Conservation (phyloP, 2,113 vertebrate genomes). For the Sebastes fasciatus region DNA sequence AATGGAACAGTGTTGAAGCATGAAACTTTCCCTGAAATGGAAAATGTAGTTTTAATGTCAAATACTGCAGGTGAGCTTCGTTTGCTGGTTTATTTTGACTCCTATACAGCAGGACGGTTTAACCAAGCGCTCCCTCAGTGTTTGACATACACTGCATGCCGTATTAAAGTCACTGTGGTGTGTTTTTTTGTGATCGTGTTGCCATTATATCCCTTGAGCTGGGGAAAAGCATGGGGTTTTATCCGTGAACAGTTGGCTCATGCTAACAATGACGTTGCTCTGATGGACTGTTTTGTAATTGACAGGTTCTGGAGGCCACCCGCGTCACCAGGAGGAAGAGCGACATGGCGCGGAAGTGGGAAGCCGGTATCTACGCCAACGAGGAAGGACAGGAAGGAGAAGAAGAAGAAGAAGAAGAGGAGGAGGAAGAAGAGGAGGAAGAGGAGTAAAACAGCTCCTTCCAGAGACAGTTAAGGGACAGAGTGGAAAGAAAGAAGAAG, state of each 20-base stretch:
- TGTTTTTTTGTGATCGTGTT: slow-evolving; percentile 19
- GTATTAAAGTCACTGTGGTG: slow-evolving; percentile 25
- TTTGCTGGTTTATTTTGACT: slow-evolving; percentile 9
- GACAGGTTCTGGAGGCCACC: slow-evolving; percentile 96
- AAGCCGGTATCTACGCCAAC: slow-evolving; percentile 96
- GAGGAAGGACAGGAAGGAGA: slow-evolving; percentile 89
- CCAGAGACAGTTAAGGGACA: slow-evolving; percentile 10
- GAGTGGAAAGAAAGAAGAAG: slow-evolving; percentile 23
- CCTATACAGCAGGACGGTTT: background rate
- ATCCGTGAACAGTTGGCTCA: background rate
- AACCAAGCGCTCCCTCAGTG: slow-evolving; percentile 41
- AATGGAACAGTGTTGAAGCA: slow-evolving; percentile 27
- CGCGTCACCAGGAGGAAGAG: slow-evolving; percentile 97
- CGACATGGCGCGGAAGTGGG: slow-evolving; percentile 94
- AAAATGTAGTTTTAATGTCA: slow-evolving; percentile 15
- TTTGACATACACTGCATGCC: slow-evolving; percentile 65
- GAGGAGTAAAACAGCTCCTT: slow-evolving; percentile 70
- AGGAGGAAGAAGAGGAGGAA: slow-evolving; percentile 76
- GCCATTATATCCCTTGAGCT: background rate
- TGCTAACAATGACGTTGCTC: background rate
- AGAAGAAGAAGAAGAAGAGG: slow-evolving; percentile 77
- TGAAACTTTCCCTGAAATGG: slow-evolving; percentile 20
- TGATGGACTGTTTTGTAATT: slow-evolving; percentile 28
- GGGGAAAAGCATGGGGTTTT: slow-evolving; percentile 11
- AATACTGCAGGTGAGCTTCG: slow-evolving; percentile 43